phyloP scores from a whole-genome alignment of 2,888 invertebrate genomes.

The Lithodes maja region DNA sequence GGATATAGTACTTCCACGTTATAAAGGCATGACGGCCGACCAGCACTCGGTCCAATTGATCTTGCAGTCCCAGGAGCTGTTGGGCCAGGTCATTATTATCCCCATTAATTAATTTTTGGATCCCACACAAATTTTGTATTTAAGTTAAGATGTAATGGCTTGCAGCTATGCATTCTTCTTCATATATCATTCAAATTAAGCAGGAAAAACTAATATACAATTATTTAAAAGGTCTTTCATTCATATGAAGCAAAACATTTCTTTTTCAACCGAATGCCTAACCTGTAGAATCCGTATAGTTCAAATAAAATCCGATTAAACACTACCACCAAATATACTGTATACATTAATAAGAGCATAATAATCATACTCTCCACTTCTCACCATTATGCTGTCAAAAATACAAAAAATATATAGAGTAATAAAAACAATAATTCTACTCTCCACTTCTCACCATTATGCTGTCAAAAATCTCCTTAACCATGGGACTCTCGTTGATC shows the following conservation, averaged over 20 bases:
- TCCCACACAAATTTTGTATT: too few relatives aligned
- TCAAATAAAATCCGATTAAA: too few relatives aligned
- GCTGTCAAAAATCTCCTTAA: slow-evolving; percentile 38
- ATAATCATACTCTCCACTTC: neutral
- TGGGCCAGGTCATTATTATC: neutral
- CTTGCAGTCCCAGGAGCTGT: slow-evolving; percentile 46
- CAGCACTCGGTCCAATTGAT: slow-evolving; percentile 43
- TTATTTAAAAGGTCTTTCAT: too few relatives aligned
- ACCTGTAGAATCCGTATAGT: too few relatives aligned
- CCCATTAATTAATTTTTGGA: too few relatives aligned
- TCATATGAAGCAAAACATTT: too few relatives aligned
- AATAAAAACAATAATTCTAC: neutral
- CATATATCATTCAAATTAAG: too few relatives aligned
- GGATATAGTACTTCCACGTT: slow-evolving; percentile 62
- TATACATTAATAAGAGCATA: neutral
- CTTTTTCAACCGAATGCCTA: too few relatives aligned
- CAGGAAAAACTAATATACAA: too few relatives aligned
- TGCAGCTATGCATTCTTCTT: too few relatives aligned
- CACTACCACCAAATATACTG: neutral
- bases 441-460: slow-evolving; percentile 33
- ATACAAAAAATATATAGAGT: neutral
- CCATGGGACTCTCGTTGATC: slow-evolving; percentile 50
- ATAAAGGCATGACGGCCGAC: slow-evolving; percentile 51
- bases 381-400: neutral
- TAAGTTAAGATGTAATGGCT: too few relatives aligned